phyloP scores from a whole-genome alignment of 1,140 invertebrate genomes.

The Drosophila ficusphila region DNA sequence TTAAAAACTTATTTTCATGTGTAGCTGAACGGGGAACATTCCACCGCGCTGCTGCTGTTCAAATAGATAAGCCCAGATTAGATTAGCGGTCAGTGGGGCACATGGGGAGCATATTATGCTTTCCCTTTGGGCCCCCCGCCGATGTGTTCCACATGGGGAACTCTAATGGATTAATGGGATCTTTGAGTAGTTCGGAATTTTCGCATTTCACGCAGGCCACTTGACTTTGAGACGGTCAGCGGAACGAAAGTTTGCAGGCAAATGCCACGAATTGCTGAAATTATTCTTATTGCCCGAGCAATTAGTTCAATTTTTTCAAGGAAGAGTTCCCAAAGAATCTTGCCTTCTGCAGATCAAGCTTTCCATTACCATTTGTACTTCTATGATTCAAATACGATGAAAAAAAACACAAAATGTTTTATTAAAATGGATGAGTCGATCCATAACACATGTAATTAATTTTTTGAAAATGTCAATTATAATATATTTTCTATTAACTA shows the following conservation, averaged over 20 bases:
- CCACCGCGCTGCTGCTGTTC: conserved; percentile 15
- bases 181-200: conserved; percentile 14
- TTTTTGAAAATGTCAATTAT: neutral
- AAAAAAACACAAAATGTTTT: no score
- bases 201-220: conserved; percentile 11
- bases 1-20: conserved; percentile 36
- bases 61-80: conserved; percentile 65
- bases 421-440: no score
- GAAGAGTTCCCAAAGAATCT: neutral
- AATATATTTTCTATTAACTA: neutral
- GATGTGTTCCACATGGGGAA: neutral
- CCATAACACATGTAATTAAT: no score
- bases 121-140: neutral
- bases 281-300: neutral
- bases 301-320: conserved; percentile 4
- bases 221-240: conserved; percentile 22
- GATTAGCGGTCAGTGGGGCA: conserved; percentile 53
- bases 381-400: no score
- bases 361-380: neutral
- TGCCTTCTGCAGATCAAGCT: neutral
- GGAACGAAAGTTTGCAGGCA: neutral
- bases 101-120: conserved; percentile 31
- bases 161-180: conserved; percentile 23
- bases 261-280: neutral
- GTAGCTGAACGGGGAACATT: conserved; percentile 23